These are phyloP conservation scores for Macroramphosus scolopax DNA, from an alignment of 2,797 vertebrate species.

Conservation along the genomic window DNA sequence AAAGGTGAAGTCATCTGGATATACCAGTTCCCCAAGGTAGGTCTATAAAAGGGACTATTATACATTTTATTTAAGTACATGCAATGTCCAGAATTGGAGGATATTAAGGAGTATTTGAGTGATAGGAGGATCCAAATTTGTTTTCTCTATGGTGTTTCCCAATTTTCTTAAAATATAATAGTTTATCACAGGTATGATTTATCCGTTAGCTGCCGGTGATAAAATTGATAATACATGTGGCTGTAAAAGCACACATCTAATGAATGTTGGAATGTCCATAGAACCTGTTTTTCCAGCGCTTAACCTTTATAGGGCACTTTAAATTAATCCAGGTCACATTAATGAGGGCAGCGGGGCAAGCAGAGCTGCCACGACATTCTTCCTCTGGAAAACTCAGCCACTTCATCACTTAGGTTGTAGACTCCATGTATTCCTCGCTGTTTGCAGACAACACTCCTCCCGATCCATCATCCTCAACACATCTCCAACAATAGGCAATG, in stretches of 20 bases:
- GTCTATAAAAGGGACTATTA: constrained; percentile 33
- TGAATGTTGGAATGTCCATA: too few species aligned
- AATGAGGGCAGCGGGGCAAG: not conserved
- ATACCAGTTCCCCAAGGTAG: constrained; percentile 79
- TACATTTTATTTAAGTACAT: not conserved
- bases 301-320: not conserved
- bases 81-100: too few species aligned
- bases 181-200: too few species aligned
- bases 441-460: not conserved
- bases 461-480: not conserved
- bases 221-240: not conserved
- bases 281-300: too few species aligned
- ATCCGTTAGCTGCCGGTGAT: too few species aligned
- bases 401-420: not conserved
- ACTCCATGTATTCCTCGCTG: not conserved
- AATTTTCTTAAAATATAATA: too few species aligned
- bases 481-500: not conserved
- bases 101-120: too few species aligned
- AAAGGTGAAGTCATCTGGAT: constrained; percentile 89
- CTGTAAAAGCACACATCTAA: not conserved
- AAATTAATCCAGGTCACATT: not conserved
- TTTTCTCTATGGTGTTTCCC: too few species aligned
- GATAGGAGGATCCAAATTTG: too few species aligned
- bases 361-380: not conserved
- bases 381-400: not conserved